Base-by-base conservation (phyloP, 2,797 vertebrate genomes). In the Hippoglossus hippoglossus region DNA sequence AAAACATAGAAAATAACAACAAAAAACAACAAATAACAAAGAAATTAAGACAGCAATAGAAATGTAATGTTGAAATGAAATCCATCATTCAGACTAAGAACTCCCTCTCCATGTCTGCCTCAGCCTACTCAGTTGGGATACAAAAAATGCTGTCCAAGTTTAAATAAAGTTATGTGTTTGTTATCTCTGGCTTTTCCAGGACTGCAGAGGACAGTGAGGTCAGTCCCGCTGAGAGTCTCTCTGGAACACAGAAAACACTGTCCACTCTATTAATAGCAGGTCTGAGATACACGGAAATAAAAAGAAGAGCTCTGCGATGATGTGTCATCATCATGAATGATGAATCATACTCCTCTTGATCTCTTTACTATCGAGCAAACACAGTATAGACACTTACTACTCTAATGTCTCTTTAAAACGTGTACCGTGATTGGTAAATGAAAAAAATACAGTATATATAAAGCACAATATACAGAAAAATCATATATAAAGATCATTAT, bases 141-240 rank as follows among this genome's bases (percentile, higher is more conserved):
- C 25, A 66, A 22, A 65, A 73, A 73, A 70, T 70, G 61, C 13
- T 46, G 55, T 24, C 56, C n/a, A 31, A 49, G 69, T 69, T 39
- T 41, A 62, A 65, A 73, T 69, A 22, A 56, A 21, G 51, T 10
- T 3, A 5, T 10, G 18, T 71, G 56, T 75, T 75, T 78, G 64
- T 78, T 78, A 58, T 78, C 19, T 70, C 24, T 69, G n/a, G 57
- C 36, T 75, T 56, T 22, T 55, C 10, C 1, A 11, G 63, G 74
- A 69, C 49, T 10, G 6, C 53, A 58, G 54, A 67, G 41, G 25
- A 56, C 13, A 31, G 34, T 28, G 22, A 41, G 21, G 31, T 34
- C 41, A 46, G 49, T 39, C 63, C 63, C 60, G 54, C 70, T 60
- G 67, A 0, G 52, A 64, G 15, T 55, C 25, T 31, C 41, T 31